phyloP scores from a whole-genome alignment of 2,888 invertebrate genomes.

The Boloria euphrosyne region DNA sequence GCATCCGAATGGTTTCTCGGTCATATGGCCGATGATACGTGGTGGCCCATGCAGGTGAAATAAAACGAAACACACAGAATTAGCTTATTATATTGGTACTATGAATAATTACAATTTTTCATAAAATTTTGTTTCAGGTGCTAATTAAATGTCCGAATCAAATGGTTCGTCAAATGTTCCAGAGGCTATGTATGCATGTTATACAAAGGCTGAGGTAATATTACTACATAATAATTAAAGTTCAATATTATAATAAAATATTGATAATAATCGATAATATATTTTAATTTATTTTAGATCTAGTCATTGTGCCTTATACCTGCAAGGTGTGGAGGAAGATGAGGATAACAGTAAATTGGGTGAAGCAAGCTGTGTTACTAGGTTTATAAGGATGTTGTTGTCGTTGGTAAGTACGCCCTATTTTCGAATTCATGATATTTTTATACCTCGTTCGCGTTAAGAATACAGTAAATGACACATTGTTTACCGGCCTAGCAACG shows the following conservation, averaged over 20 bases:
- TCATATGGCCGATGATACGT: constrained; percentile 95
- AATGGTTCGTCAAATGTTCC: constrained; percentile 98
- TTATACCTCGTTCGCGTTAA: no score
- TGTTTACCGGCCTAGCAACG: no score
- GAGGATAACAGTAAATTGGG: constrained; percentile 85
- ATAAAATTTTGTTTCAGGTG: constrained; percentile 79
- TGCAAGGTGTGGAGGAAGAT: constrained; percentile 79
- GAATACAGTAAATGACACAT: no score
- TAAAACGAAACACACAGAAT: no score
- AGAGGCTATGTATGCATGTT: constrained; percentile 96
- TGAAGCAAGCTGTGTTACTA: constrained; percentile 93
- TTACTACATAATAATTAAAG: not conserved
- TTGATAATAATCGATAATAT: not conserved
- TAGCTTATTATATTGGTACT: not conserved
- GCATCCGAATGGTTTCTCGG: constrained; percentile 96
- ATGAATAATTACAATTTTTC: not conserved
- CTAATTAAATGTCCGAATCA: constrained; percentile 98
- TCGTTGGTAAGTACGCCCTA: constrained; percentile 84
- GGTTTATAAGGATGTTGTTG: constrained; percentile 94
- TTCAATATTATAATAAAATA: not conserved
- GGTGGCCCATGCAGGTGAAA: constrained; percentile 94
- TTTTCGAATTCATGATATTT: not conserved
- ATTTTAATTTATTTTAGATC: constrained; percentile 67
- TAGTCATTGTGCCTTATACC: constrained; percentile 85
- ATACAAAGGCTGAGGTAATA: constrained; percentile 91